Evolutionary conservation across 35 echinoderm and acorn worm genomes (phyloP).

Genomic region (Lytechinus variegatus): DNA sequence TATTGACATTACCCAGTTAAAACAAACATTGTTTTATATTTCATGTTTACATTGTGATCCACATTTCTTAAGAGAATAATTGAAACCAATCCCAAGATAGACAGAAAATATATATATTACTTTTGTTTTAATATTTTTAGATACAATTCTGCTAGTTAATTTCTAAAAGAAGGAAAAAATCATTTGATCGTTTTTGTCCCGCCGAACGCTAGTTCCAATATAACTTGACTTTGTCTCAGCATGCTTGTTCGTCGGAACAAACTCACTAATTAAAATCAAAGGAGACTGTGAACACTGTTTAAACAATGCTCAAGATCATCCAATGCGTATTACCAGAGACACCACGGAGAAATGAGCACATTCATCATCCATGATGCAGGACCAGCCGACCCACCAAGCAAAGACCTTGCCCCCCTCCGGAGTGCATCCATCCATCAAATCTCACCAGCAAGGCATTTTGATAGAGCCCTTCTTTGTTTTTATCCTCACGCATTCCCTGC

Average conservation of each 20-base stretch:
- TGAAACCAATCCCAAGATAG: too few relatives aligned
- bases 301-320: conserved; percentile 3
- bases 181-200: background rate
- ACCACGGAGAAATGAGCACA: background rate
- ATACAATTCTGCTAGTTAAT: too few relatives aligned
- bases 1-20: too few relatives aligned
- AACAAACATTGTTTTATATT: too few relatives aligned
- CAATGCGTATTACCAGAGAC: background rate
- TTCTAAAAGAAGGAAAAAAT: too few relatives aligned
- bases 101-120: too few relatives aligned
- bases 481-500: background rate
- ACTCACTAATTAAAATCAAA: background rate
- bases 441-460: background rate
- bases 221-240: background rate
- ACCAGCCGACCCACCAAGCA: background rate
- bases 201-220: background rate
- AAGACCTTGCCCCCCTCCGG: background rate
- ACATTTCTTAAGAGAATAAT: too few relatives aligned
- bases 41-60: too few relatives aligned
- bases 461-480: background rate
- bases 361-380: background rate
- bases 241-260: background rate
- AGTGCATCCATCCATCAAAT: background rate
- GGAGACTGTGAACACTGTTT: background rate
- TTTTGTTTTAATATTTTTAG: too few relatives aligned